phyloP scores from a whole-genome alignment of 2,888 invertebrate genomes.

The Drosophila incognita region DNA sequence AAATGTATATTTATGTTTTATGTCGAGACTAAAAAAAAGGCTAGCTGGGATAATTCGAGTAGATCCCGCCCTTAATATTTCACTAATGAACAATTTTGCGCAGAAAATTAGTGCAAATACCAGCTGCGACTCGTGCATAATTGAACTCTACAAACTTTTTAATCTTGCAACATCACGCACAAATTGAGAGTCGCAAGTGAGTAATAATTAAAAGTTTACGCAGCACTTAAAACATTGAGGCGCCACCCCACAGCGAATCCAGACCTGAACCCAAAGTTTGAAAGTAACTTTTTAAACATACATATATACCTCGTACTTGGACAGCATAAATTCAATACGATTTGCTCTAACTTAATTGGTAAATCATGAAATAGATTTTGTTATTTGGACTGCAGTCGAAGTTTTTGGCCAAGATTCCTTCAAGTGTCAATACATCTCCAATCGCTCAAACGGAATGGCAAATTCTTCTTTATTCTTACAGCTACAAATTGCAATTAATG shows the following conservation, averaged over 20 bases:
- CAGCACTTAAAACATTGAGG: constrained; percentile 28
- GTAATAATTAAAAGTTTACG: constrained; percentile 72
- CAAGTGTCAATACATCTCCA: background rate
- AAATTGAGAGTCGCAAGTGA: constrained; percentile 72
- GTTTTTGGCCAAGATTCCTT: background rate
- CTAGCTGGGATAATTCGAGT: background rate
- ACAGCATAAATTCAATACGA: constrained; percentile 9
- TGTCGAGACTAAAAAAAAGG: constrained; percentile 3
- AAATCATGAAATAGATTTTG: constrained; percentile 14
- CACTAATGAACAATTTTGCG: constrained; percentile 21
- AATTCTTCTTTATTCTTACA: background rate
- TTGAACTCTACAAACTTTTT: constrained; percentile 70
- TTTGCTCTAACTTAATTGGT: constrained; percentile 42
- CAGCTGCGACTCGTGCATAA: constrained; percentile 51
- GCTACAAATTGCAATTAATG: background rate
- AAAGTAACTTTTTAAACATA: constrained; percentile 59
- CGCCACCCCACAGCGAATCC: background rate
- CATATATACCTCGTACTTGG: constrained; percentile 4
- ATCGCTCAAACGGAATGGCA: background rate
- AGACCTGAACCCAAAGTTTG: constrained; percentile 48
- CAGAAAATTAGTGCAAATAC: constrained; percentile 35
- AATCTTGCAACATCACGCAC: constrained; percentile 70
- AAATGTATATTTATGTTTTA: background rate
- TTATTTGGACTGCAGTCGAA: background rate
- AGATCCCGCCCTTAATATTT: background rate